Percentiles rank a stretch among this genome's conserved stretches.
phyloP scores from a whole-genome alignment of 2,888 invertebrate genomes.

The Auanema sp. region DNA sequence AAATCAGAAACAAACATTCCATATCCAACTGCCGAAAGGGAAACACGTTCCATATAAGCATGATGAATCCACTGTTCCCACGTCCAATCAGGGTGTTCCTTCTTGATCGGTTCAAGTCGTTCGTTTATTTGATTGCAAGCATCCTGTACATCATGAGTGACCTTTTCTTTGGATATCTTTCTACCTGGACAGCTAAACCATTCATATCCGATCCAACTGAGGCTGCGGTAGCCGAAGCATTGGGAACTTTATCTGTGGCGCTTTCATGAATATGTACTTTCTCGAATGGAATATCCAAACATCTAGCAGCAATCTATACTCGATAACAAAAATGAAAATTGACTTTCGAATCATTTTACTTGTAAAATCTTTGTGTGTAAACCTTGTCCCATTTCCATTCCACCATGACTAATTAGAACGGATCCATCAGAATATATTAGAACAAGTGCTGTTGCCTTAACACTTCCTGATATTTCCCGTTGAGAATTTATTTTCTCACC shows the following conservation, averaged over 20 bases:
- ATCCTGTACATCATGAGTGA: too few relatives aligned
- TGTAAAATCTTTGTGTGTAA: constrained; percentile 93
- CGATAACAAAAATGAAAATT: neutral
- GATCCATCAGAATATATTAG: constrained; percentile 80
- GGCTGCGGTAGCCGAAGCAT: constrained; percentile 85
- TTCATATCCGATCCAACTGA: constrained; percentile 86
- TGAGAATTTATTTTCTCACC: constrained; percentile 24
- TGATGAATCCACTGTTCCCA: constrained; percentile 83
- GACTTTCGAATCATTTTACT: constrained; percentile 61
- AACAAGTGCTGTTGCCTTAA: constrained; percentile 81
- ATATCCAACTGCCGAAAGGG: constrained; percentile 82
- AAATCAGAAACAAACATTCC: constrained; percentile 67
- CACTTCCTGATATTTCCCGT: too few relatives aligned
- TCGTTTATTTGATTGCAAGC: constrained; percentile 79
- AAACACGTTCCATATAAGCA: constrained; percentile 79
- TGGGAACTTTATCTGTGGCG: constrained; percentile 86
- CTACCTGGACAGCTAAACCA: constrained; percentile 78
- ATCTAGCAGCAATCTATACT: constrained; percentile 52
- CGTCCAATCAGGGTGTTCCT: constrained; percentile 76
- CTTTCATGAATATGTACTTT: constrained; percentile 74
- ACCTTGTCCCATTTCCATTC: constrained; percentile 97
- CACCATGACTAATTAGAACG: constrained; percentile 80
- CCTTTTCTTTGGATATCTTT: too few relatives aligned
- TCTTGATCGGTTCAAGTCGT: constrained; percentile 77
- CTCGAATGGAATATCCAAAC: constrained; percentile 51